Percentiles rank a stretch among this genome's conserved stretches.
These are phyloP conservation scores for Phallusia fumigata DNA, from an alignment of 23 tunicate genomes.

Conservation along the genomic window DNA sequence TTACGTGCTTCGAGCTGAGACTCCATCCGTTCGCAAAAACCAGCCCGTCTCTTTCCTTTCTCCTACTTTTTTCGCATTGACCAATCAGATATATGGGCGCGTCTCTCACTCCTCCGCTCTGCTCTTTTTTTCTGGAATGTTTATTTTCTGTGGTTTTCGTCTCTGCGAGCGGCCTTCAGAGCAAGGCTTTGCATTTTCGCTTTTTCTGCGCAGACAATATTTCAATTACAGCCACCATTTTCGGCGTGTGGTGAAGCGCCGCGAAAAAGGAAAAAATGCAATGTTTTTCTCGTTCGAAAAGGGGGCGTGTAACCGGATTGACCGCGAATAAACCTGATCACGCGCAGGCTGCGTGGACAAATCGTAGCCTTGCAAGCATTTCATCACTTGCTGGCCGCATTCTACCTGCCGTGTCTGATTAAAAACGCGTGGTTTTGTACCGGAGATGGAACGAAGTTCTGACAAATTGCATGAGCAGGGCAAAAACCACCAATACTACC, in stretches of 20 bases:
- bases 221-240: slow-evolving; percentile 2
- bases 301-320: slow-evolving; percentile 38
- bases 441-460: no score
- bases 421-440: no score
- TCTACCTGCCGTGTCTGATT: no score
- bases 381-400: neutral
- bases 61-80: neutral
- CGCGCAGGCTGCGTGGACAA: slow-evolving; percentile 27
- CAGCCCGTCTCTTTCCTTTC: slow-evolving; percentile 12
- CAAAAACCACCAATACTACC: no score
- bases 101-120: neutral
- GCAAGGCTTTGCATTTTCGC: neutral
- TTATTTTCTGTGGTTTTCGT: slow-evolving; percentile 8
- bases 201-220: neutral
- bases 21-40: slow-evolving; percentile 1
- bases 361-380: neutral
- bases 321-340: slow-evolving; percentile 53
- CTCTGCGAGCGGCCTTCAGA: neutral
- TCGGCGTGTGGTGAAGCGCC: neutral
- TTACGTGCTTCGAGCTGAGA: slow-evolving; percentile 8
- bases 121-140: slow-evolving; percentile 5
- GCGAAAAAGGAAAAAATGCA: slow-evolving; percentile 1
- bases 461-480: no score
- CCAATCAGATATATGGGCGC: neutral
- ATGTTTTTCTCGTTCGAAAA: slow-evolving; percentile 1